These are phyloP conservation scores for Coleophora deauratella DNA, from an alignment of 2,888 invertebrate species.

Conservation along the genomic window DNA sequence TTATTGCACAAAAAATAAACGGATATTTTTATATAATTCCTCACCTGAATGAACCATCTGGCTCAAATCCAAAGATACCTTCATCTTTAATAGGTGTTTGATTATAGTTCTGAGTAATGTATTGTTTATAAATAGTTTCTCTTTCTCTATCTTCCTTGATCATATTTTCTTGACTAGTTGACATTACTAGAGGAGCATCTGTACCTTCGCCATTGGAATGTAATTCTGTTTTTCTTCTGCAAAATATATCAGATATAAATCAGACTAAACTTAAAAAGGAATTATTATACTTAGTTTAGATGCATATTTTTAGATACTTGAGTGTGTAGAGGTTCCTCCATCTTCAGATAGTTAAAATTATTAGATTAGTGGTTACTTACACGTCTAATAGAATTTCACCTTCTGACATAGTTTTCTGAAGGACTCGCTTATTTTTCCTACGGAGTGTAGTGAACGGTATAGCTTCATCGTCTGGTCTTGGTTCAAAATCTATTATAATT, in stretches of 20 bases:
- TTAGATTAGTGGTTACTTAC: constrained; percentile 45
- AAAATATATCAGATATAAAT: constrained; percentile 10
- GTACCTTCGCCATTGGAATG: constrained; percentile 62
- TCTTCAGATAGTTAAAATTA: too few relatives aligned
- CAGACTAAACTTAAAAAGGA: too few relatives aligned
- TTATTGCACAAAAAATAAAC: constrained; percentile 1
- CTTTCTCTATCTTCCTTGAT: constrained; percentile 61
- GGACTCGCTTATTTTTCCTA: constrained; percentile 65
- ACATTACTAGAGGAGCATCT: constrained; percentile 68
- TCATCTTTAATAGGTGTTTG: constrained; percentile 76
- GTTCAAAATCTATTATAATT: constrained; percentile 92
- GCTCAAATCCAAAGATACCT: constrained; percentile 71
- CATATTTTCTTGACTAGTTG: constrained; percentile 78
- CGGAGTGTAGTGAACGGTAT: constrained; percentile 74
- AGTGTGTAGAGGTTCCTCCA: too few relatives aligned
- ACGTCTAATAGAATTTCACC: constrained; percentile 82
- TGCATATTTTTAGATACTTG: too few relatives aligned
- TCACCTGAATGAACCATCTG: constrained; percentile 69
- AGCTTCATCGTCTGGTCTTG: constrained; percentile 78
- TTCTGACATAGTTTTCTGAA: constrained; percentile 87
- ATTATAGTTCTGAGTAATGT: constrained; percentile 63
- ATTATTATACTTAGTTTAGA: too few relatives aligned
- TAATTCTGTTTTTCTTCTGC: constrained; percentile 63
- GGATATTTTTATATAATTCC: constrained; percentile 1
- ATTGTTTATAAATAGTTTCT: constrained; percentile 58